A percentile compares a stretch with the other conserved stretches of the same genome.
Conservation (phyloP, 2,888 invertebrate genomes). For the Aproaerema taeniolella region DNA sequence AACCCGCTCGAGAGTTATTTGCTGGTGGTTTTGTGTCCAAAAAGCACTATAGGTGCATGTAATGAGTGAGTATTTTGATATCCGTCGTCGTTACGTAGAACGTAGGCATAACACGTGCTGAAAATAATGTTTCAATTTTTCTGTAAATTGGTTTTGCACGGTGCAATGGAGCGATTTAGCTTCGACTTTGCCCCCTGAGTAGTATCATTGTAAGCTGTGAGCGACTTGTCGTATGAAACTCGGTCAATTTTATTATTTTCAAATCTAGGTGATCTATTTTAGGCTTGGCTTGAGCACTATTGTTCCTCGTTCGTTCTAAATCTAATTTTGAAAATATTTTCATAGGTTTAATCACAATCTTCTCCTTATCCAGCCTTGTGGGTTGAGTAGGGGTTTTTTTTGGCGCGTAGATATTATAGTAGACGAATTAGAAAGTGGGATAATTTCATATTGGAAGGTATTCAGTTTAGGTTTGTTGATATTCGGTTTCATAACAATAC, state of each 20-base stretch:
- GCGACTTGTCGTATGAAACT: conserved; percentile 23
- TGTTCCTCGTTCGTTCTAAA: conserved; percentile 36
- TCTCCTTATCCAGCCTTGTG: too few species aligned
- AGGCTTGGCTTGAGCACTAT: conserved; percentile 36
- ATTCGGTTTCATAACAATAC: conserved; percentile 42
- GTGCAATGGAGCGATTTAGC: conserved; percentile 25
- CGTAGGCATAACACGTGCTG: conserved; percentile 52
- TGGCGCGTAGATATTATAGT: conserved; percentile 8
- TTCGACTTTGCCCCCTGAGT: conserved; percentile 37
- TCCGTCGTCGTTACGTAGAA: conserved; percentile 33
- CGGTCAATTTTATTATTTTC: conserved; percentile 44
- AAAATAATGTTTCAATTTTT: conserved; percentile 35
- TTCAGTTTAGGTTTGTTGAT: conserved; percentile 43
- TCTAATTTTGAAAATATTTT: conserved; percentile 29
- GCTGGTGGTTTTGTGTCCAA: conserved; percentile 26
- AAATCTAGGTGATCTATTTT: conserved; percentile 62
- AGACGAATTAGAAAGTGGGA: conserved; percentile 39
- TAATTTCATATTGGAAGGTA: conserved; percentile 33
- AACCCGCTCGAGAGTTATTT: conserved; percentile 31
- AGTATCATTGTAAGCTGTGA: conserved; percentile 23
- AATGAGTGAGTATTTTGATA: conserved; percentile 48
- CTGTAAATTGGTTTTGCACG: conserved; percentile 39
- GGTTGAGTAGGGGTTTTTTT: too few species aligned
- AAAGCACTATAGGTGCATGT: conserved; percentile 40
- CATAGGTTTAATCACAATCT: too few species aligned